Evolutionary conservation across 2,797 vertebrate genomes (phyloP).

Genomic region (Acestrorhynchus altus): DNA sequence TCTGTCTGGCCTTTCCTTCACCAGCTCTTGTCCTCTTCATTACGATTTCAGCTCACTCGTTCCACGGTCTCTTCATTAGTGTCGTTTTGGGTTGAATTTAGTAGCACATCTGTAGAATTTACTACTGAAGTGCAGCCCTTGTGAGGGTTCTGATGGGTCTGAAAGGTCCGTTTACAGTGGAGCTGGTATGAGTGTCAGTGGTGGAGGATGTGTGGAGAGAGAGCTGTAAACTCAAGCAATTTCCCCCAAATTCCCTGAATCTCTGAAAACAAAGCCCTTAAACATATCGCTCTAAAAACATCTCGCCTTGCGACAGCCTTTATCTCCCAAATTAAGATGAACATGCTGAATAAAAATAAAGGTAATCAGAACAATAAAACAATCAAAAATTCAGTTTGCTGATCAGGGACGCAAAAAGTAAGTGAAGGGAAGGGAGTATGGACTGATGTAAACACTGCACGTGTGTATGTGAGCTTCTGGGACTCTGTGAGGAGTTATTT

Average conservation of each 20-base stretch:
- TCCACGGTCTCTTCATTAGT: neutral
- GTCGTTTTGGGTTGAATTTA: neutral
- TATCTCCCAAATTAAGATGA: slow-evolving; percentile 9
- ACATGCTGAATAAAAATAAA: slow-evolving; percentile 48
- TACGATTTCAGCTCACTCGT: neutral
- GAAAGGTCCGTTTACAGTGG: neutral
- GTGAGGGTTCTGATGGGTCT: neutral
- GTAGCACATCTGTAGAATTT: neutral
- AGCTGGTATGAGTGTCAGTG: neutral
- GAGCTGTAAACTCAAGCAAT: neutral
- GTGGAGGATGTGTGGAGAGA: neutral
- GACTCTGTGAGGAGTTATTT: too few relatives aligned
- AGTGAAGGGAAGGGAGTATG: slow-evolving; percentile 7
- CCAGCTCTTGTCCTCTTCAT: neutral
- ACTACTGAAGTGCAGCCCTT: neutral
- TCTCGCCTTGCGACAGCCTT: neutral
- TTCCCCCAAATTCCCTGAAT: neutral
- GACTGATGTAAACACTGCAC: neutral
- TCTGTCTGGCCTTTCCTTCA: neutral
- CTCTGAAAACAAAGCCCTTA: slow-evolving; percentile 24
- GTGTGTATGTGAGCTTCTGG: too few relatives aligned
- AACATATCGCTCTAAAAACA: slow-evolving; percentile 10
- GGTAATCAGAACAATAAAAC: slow-evolving; percentile 34
- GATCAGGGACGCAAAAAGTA: slow-evolving; percentile 19
- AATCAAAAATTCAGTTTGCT: slow-evolving; percentile 14